phyloP scores from a whole-genome alignment of 2,888 invertebrate species.

The Eurois occulta region DNA sequence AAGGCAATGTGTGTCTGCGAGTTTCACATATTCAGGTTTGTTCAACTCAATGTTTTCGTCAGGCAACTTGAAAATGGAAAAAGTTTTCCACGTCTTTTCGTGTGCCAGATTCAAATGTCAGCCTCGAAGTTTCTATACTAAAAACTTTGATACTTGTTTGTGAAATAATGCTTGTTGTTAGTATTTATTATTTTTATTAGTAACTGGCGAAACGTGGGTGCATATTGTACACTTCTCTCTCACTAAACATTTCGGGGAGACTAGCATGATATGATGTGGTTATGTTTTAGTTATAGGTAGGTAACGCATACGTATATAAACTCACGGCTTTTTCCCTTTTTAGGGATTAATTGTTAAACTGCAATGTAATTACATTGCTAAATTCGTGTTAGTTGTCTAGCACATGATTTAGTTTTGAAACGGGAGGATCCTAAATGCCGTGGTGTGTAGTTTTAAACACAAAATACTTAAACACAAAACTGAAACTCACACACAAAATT shows the following conservation, averaged over 20 bases:
- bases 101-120: conserved; percentile 31
- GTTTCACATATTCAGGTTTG: conserved; percentile 33
- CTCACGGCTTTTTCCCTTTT: too few relatives aligned
- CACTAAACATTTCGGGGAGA: background rate
- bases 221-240: background rate
- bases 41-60: conserved; percentile 37
- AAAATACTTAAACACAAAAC: too few relatives aligned
- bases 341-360: too few relatives aligned
- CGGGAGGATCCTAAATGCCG: too few relatives aligned
- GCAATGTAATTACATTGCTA: too few relatives aligned
- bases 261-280: too few relatives aligned
- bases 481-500: too few relatives aligned
- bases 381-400: too few relatives aligned
- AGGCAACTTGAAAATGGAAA: conserved; percentile 47
- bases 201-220: background rate
- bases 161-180: conserved; percentile 17
- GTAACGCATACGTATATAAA: too few relatives aligned
- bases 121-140: conserved; percentile 21
- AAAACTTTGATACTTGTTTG: conserved; percentile 31
- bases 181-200: background rate
- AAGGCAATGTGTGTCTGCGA: conserved; percentile 2
- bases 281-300: too few relatives aligned
- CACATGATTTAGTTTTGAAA: background rate
- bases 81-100: conserved; percentile 36
- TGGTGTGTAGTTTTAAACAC: too few relatives aligned